Evolutionary conservation across 1,140 invertebrate species (phyloP), one percentile per base, ranked within the genome.

Genomic region (Calosoma granatense): DNA sequence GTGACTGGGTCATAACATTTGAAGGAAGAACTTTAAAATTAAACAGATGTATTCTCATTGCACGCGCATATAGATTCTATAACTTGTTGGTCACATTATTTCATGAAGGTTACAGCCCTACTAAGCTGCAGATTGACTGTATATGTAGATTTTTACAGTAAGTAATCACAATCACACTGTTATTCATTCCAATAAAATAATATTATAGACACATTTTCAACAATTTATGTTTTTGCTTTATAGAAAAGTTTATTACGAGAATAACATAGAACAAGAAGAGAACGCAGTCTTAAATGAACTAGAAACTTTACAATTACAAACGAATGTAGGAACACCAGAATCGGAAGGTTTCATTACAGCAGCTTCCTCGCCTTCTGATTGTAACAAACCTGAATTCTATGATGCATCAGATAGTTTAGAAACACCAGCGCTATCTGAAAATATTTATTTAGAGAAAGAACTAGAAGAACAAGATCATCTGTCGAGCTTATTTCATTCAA

Each of bases 1-100:
- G 64, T 59, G 75, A 77, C 69, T 65, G 76, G 60, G 70, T 73
- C 60, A 71, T 77, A 64, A 62, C 71, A 63, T 65, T 74, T 61
- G 70, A 65, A 64, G 69, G 63, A 63, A 67, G 69, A 58, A 59
- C 70, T 59, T 66, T 76, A 64, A 57, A 64, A 62, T 68, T 70
- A 53, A 73, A 77, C 63, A 64, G 66, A 60, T 74, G 74, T 60
- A 71, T 77, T 51, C 30, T 77, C 59, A 69, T 62, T 59, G 63
- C 70, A 52, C 72, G 74, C 66, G 71, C 68, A 23, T 70, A 72
- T 54, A 61, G 64, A 51, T 73, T 77, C 66, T 75, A 72, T 55
- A 59, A 70, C 58, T 62, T 62, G 57, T 61, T 75, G 51, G 64
- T 67, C 52, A 64, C 65, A 59, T 66, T 69, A 61, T 71, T 71